Evolutionary conservation across 2,797 vertebrate genomes (phyloP).

Genomic region (Catostomus latipinnis): DNA sequence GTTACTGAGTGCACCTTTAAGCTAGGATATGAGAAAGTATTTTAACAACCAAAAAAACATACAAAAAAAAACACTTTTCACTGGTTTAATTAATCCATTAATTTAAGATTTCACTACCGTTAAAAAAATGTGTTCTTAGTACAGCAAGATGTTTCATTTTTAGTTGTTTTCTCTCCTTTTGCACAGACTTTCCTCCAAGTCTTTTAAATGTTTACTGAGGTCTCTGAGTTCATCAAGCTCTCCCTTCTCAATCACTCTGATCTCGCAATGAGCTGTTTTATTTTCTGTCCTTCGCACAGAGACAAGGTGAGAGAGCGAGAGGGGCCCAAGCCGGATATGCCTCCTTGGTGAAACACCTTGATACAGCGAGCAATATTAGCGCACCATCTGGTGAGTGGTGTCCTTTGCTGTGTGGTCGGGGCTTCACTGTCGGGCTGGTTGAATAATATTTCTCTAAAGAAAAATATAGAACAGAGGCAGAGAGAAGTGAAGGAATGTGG

Average conservation of each 20-base stretch:
- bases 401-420: conserved; percentile 73
- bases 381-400: conserved; percentile 80
- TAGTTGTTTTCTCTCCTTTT: not conserved
- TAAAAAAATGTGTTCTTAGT: no score
- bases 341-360: conserved; percentile 82
- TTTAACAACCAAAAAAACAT: no score
- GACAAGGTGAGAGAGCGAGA: conserved; percentile 68
- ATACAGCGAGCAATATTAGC: conserved; percentile 78
- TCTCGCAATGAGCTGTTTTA: conserved; percentile 40
- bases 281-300: conserved; percentile 31
- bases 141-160: not conserved
- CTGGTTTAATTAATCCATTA: no score
- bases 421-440: conserved; percentile 67
- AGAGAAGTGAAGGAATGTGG: conserved; percentile 74
- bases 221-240: not conserved
- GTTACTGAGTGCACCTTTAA: no score
- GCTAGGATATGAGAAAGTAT: no score
- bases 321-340: conserved; percentile 61
- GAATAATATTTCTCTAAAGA: conserved; percentile 76
- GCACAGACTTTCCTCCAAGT: not conserved
- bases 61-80: not conserved
- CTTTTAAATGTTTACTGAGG: not conserved
- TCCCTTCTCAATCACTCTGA: not conserved
- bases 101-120: no score
- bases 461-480: conserved; percentile 68